Base-by-base conservation (phyloP, 2,888 invertebrate genomes). In the Malacosoma neustria region DNA sequence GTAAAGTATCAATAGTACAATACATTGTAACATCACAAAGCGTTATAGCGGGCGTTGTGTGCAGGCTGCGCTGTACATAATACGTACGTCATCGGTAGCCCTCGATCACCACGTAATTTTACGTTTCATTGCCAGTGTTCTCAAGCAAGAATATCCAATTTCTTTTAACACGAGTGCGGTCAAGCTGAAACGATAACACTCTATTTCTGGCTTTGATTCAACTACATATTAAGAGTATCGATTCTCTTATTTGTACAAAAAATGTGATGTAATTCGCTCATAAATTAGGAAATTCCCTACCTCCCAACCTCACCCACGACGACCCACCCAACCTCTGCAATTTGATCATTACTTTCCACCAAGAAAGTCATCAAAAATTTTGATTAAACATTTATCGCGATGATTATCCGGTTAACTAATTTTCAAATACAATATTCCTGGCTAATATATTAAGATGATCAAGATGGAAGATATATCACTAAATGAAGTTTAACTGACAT, bases 91-190 rank as follows among this genome's bases (percentile, higher is more conserved):
- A 54, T 54, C 57, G 57, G 58, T 65, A 69, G 60, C 57, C 58
- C 61, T 64, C 67, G 59, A 69, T 71, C 65, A 64, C 65, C 62
- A 62, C 57, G 65, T 67, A 72, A 81, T 81, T 80, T 80, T 68
- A 77, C 77, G 79, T 70, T 67, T 63, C 72, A 79, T 74, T 77
- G 73, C 63, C 64, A 67, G 67, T 72, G 67, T 69, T 71, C 67
- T 74, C 73, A 66, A 63, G 66, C 75, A 70, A 73, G 61, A 72
- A 72, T 69, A 79, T 77, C 75, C 72, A 74, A 81, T 79, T 76
- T 70, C 72, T 72, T 64, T 69, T 61, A 62, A 71, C 71, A 68
- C 62, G 63, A 64, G 60, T 65, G 68, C 66, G 62, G 53, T 72
- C 67, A 61, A 69, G 67, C 74, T 61, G 62, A 71, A 72, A 72